These are phyloP conservation scores for Tylochromis polylepis DNA, from an alignment of 2,113 vertebrate genomes.

Conservation along the genomic window DNA sequence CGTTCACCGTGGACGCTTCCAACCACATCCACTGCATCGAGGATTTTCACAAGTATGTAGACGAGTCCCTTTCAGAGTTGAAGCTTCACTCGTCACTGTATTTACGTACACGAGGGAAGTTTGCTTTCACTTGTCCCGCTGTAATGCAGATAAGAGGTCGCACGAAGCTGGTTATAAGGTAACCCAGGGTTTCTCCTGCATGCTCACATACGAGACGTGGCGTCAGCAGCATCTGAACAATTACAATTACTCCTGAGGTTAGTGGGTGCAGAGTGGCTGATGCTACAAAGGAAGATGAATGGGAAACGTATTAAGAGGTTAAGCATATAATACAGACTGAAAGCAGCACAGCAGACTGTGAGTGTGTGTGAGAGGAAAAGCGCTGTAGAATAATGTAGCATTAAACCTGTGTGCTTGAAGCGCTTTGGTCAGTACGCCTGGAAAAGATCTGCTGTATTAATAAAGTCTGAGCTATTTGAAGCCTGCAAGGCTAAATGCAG, in stretches of 20 bases:
- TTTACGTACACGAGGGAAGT: neutral
- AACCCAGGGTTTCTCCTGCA: neutral
- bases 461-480: neutral
- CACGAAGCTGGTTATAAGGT: neutral
- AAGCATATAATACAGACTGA: neutral
- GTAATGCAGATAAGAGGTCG: neutral
- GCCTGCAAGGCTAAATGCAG: neutral
- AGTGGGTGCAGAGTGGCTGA: neutral
- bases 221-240: neutral
- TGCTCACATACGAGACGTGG: neutral
- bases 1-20: conserved; percentile 92
- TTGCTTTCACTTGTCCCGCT: neutral
- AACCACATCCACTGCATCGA: conserved; percentile 99
- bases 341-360: neutral
- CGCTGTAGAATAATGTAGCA: neutral
- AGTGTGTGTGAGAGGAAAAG: neutral
- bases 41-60: conserved; percentile 93
- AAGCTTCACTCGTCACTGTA: neutral
- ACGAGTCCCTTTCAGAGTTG: neutral
- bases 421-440: neutral
- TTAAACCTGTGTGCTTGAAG: neutral
- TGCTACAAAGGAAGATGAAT: neutral
- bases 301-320: neutral
- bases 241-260: neutral
- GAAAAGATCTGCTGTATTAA: neutral